Evolutionary conservation across 2,113 vertebrate species (phyloP).

Genomic region (Barbus barbus): DNA sequence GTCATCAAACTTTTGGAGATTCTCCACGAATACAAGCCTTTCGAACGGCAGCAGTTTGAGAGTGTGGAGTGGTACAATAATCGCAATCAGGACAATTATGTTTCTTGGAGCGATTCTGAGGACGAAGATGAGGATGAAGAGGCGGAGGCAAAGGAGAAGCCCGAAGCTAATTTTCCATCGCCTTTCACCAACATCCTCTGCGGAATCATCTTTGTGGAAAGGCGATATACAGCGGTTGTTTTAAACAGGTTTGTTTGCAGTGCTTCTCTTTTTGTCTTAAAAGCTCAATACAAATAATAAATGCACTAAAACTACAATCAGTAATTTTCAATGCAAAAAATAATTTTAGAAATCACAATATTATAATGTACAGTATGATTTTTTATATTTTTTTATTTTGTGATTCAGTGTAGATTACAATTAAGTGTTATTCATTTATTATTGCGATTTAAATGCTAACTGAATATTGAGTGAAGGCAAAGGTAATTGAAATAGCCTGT

Average conservation of each 20-base stretch:
- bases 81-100: conserved; percentile 96
- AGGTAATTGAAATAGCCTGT: neutral
- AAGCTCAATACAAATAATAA: neutral
- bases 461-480: neutral
- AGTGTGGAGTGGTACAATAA: conserved; percentile 99
- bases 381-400: neutral
- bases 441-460: too few species aligned
- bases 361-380: neutral
- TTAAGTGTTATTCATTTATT: too few species aligned
- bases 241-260: conserved; percentile 84
- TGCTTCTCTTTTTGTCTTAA: neutral
- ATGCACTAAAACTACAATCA: neutral
- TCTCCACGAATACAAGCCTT: conserved; percentile 95
- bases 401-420: too few species aligned
- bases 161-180: conserved; percentile 95
- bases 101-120: conserved; percentile 98
- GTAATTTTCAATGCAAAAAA: neutral
- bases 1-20: conserved; percentile 94
- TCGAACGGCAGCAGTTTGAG: conserved; percentile 97
- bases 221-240: conserved; percentile 96
- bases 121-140: conserved; percentile 97
- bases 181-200: conserved; percentile 99
- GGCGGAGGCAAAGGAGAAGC: conserved; percentile 91
- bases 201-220: conserved; percentile 98
- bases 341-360: neutral